Percentiles rank a stretch among this genome's conserved stretches.
These are phyloP conservation scores for Andrena camellia DNA, from an alignment of 2,888 invertebrate genomes.

Conservation along the genomic window DNA sequence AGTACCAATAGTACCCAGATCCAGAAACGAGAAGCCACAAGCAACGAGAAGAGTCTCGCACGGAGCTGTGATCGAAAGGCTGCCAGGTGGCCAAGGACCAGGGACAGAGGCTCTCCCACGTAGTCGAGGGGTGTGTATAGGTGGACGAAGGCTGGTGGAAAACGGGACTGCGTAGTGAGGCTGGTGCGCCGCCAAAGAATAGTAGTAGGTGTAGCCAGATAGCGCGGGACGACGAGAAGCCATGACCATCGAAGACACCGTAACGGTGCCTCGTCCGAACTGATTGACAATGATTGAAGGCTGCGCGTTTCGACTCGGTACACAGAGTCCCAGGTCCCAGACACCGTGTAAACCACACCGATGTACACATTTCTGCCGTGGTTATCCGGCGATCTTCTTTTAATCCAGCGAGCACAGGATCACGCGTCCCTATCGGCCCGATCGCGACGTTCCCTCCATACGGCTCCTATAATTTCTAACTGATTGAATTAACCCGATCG, in stretches of 20 bases:
- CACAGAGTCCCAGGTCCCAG: constrained; percentile 44
- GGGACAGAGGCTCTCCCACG: constrained; percentile 16
- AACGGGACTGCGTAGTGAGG: constrained; percentile 70
- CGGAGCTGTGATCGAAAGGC: constrained; percentile 25
- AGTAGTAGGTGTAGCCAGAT: constrained; percentile 69
- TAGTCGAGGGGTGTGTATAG: constrained; percentile 43
- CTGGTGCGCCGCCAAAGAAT: constrained; percentile 71
- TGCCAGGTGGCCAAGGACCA: constrained; percentile 44
- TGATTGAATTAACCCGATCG: constrained; percentile 53
- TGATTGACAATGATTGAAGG: constrained; percentile 81
- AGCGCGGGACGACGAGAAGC: constrained; percentile 44
- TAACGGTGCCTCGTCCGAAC: constrained; percentile 79
- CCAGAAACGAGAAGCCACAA: background rate
- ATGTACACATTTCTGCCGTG: constrained; percentile 56
- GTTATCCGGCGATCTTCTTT: constrained; percentile 59
- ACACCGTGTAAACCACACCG: constrained; percentile 63
- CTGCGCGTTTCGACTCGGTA: constrained; percentile 65
- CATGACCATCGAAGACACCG: constrained; percentile 62
- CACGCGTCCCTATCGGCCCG: constrained; percentile 51
- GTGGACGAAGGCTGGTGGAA: constrained; percentile 52
- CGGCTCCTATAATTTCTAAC: constrained; percentile 43
- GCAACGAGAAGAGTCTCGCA: background rate
- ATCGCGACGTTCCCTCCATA: constrained; percentile 40
- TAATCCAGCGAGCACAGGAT: constrained; percentile 32
- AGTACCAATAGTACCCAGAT: background rate